phyloP scores from a whole-genome alignment of 2,888 invertebrate species.

The Ypsolopha sequella region DNA sequence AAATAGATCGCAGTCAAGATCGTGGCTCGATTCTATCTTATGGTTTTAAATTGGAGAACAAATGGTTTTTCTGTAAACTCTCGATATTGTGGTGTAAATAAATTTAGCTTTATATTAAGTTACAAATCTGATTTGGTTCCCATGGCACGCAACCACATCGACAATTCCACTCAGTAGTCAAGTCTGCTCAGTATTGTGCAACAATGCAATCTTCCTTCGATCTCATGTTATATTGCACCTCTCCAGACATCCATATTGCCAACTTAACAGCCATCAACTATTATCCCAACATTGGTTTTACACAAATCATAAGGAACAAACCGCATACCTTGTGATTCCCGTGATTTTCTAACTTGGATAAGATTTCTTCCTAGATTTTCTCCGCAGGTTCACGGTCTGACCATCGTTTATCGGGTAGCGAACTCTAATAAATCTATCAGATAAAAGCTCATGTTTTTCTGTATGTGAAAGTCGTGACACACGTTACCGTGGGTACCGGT shows the following conservation, averaged over 20 bases:
- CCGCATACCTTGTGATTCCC: slow-evolving; percentile 50
- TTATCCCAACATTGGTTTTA: slow-evolving; percentile 57
- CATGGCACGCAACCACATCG: slow-evolving; percentile 57
- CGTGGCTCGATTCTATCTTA: too few relatives aligned
- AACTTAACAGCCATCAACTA: slow-evolving; percentile 41
- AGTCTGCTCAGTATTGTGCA: slow-evolving; percentile 40
- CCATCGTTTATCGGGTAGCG: slow-evolving; percentile 52
- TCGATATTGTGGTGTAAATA: not conserved
- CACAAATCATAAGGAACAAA: slow-evolving; percentile 51
- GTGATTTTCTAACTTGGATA: slow-evolving; percentile 54
- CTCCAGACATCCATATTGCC: slow-evolving; percentile 49
- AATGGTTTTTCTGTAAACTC: not conserved
- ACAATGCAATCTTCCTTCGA: slow-evolving; percentile 58
- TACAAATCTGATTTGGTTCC: slow-evolving; percentile 54
- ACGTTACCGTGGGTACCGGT: slow-evolving; percentile 38
- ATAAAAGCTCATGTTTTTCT: slow-evolving; percentile 42
- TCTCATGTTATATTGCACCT: slow-evolving; percentile 56
- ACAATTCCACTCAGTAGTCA: slow-evolving; percentile 40
- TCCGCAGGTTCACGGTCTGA: slow-evolving; percentile 57
- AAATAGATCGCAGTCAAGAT: too few relatives aligned
- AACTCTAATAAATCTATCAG: slow-evolving; percentile 60
- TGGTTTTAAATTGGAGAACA: too few relatives aligned
- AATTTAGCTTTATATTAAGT: slow-evolving; percentile 34
- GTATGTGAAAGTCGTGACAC: slow-evolving; percentile 53
- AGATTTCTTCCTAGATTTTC: slow-evolving; percentile 57